A percentile compares a stretch with the other conserved stretches of the same genome.
Evolutionary conservation across 2,797 vertebrate species (phyloP).

Genomic region (Cyprinodon diabolis): DNA sequence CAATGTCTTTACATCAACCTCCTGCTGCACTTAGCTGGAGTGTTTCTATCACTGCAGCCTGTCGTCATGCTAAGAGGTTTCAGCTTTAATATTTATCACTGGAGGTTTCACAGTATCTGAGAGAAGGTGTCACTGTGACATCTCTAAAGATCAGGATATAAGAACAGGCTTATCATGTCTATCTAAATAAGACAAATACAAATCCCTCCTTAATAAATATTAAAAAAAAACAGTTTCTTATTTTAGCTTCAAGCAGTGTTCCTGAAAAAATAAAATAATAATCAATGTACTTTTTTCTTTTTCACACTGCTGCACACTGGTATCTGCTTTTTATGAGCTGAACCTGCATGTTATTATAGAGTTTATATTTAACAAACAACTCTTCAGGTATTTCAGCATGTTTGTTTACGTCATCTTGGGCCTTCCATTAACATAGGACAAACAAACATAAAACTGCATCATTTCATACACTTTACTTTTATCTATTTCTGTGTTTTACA

Average conservation of each 20-base stretch:
- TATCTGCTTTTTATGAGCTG: not conserved
- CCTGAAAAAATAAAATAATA: not conserved
- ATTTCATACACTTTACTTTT: constrained; percentile 5
- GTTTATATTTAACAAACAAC: constrained; percentile 4
- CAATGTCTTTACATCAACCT: constrained; percentile 47
- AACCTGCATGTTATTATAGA: not conserved
- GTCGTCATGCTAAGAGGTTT: constrained; percentile 36
- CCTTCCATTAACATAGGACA: constrained; percentile 55
- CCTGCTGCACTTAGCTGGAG: constrained; percentile 62
- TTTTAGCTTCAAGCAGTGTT: not conserved
- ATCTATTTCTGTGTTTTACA: not conserved
- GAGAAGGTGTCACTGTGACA: constrained; percentile 11
- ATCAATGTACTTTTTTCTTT: not conserved
- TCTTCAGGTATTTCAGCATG: constrained; percentile 28
- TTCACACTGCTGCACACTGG: too few species aligned
- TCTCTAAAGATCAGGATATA: constrained; percentile 11
- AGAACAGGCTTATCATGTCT: not conserved
- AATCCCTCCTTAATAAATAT: not conserved
- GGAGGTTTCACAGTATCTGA: constrained; percentile 29
- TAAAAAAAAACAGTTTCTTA: not conserved
- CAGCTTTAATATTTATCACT: constrained; percentile 60
- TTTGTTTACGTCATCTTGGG: constrained; percentile 45
- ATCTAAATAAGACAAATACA: not conserved
- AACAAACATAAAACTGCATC: not conserved
- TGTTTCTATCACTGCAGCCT: constrained; percentile 52